Evolutionary conservation across 64 coral and sea anemone genomes (phyloP).

Genomic region (Cladopsammia gracilis): DNA sequence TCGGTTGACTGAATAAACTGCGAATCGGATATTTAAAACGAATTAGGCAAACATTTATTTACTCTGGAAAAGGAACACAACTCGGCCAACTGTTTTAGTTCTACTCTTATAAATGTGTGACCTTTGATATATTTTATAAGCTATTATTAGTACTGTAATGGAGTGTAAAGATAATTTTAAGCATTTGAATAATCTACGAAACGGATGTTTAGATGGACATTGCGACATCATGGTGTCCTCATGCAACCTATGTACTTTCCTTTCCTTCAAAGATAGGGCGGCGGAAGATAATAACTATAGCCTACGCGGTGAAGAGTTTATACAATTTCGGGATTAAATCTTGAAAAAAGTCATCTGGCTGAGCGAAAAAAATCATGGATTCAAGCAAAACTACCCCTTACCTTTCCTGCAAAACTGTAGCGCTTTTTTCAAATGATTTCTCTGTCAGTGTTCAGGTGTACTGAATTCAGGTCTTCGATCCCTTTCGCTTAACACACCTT

Average conservation of each 20-base stretch:
- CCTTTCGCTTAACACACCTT: constrained; percentile 9
- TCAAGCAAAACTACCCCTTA: too few species aligned
- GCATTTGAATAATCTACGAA: not conserved
- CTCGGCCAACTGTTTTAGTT: not conserved
- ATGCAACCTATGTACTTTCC: not conserved
- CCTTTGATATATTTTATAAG: not conserved
- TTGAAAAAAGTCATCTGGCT: not conserved
- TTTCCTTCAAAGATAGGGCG: constrained; percentile 4
- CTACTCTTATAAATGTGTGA: not conserved
- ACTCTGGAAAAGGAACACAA: not conserved
- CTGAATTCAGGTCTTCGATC: not conserved
- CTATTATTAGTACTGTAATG: not conserved
- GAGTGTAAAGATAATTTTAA: not conserved
- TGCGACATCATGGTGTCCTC: not conserved
- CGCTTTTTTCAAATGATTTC: too few species aligned
- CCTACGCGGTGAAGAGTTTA: not conserved
- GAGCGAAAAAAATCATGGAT: too few species aligned
- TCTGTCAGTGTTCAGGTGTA: not conserved
- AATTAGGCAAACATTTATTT: not conserved
- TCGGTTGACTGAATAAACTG: not conserved
- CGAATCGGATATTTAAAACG: not conserved
- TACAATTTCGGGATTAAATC: not conserved
- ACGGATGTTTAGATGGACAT: not conserved
- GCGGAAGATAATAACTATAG: constrained; percentile 6
- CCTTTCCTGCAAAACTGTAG: too few species aligned